Percentiles rank a stretch among this genome's conserved stretches.
phyloP scores from a whole-genome alignment of 2,888 invertebrate genomes.

The Thymelicus acteon region DNA sequence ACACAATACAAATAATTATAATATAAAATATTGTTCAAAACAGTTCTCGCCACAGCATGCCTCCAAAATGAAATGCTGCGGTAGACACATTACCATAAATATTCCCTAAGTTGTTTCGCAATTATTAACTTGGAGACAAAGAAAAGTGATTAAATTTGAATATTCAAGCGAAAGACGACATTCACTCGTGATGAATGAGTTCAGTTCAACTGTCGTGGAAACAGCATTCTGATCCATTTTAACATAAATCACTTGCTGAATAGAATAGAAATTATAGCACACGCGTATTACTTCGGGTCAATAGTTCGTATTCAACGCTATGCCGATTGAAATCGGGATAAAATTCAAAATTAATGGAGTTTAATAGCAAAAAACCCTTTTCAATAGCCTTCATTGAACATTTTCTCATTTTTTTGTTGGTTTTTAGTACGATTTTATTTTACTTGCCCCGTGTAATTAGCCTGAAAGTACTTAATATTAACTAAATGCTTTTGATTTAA shows the following conservation, averaged over 20 bases:
- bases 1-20: too few relatives aligned
- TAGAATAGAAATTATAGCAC: background rate
- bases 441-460: too few relatives aligned
- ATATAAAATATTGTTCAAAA: background rate
- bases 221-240: slow-evolving; percentile 5
- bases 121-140: slow-evolving; percentile 33
- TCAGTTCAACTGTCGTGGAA: background rate
- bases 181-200: slow-evolving; percentile 2
- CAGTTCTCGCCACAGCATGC: background rate
- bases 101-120: slow-evolving; percentile 23
- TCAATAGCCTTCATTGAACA: too few relatives aligned
- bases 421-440: too few relatives aligned
- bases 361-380: too few relatives aligned
- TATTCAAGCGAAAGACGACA: slow-evolving; percentile 12
- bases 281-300: background rate
- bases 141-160: slow-evolving; percentile 34
- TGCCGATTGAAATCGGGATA: background rate
- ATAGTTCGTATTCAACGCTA: background rate
- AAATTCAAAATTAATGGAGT: background rate
- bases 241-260: slow-evolving; percentile 1
- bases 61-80: slow-evolving; percentile 21
- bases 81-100: slow-evolving; percentile 17
- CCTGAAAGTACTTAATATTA: too few relatives aligned
- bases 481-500: too few relatives aligned
- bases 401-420: too few relatives aligned